Evolutionary conservation across 2,113 vertebrate species (phyloP).

Genomic region (Gallinago jamesoni): DNA sequence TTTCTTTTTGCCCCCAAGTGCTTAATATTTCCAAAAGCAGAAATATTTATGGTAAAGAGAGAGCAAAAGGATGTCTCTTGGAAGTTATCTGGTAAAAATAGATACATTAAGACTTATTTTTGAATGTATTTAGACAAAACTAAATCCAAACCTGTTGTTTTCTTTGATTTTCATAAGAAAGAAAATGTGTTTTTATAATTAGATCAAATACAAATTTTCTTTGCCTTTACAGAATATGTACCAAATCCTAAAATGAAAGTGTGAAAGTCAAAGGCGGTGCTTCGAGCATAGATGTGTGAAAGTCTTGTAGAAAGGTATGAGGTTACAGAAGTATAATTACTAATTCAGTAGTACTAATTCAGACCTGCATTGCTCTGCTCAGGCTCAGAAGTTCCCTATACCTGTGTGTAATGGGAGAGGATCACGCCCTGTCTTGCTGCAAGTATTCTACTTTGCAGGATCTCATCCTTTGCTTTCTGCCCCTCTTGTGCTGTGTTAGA

Average conservation of each 20-base stretch:
- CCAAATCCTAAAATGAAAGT: neutral
- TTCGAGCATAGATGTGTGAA: neutral
- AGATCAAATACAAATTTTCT: neutral
- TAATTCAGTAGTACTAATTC: neutral
- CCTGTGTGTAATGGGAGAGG: neutral
- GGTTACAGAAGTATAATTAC: neutral
- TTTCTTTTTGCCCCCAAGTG: neutral
- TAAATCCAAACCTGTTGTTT: neutral
- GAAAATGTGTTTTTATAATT: neutral
- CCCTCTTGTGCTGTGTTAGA: neutral
- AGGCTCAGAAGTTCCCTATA: neutral
- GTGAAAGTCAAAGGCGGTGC: neutral
- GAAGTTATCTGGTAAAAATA: neutral
- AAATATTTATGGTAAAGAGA: neutral
- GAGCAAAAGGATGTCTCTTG: neutral
- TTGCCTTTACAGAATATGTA: neutral
- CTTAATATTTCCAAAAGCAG: neutral
- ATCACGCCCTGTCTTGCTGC: neutral
- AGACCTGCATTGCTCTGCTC: neutral
- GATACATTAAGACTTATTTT: neutral
- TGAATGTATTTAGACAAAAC: neutral
- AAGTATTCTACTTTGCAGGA: neutral
- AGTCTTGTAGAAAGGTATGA: neutral
- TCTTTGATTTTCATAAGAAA: neutral
- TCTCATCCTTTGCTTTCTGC: neutral